Evolutionary conservation across 2,797 vertebrate species (phyloP).

Genomic region (Phoebastria nigripes): DNA sequence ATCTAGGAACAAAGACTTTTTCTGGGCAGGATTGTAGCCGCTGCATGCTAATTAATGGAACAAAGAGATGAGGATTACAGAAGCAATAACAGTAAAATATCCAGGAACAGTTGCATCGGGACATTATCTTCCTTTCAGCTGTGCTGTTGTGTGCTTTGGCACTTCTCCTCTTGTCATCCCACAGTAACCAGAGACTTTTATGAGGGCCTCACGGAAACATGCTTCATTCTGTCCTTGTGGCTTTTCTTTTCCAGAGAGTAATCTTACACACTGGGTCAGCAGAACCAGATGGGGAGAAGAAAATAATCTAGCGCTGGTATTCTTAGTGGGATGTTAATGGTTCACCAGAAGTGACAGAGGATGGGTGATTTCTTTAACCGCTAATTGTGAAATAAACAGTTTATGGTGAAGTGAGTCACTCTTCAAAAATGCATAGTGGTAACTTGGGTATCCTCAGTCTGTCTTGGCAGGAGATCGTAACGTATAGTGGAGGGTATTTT

Average conservation of each 20-base stretch:
- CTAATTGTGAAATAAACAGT: not conserved
- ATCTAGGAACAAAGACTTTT: slow-evolving; percentile 12
- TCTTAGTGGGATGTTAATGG: not conserved
- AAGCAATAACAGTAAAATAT: slow-evolving; percentile 29
- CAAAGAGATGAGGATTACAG: slow-evolving; percentile 18
- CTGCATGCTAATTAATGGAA: not conserved
- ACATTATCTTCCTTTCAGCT: not conserved
- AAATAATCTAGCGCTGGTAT: not conserved
- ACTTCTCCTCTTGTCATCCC: not conserved
- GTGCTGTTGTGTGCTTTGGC: slow-evolving; percentile 16
- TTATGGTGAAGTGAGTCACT: not conserved
- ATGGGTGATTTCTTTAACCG: not conserved
- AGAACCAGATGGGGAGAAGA: not conserved
- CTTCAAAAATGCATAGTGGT: not conserved
- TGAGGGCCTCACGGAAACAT: not conserved
- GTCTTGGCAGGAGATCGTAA: not conserved
- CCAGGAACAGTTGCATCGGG: not conserved
- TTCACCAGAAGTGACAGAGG: not conserved
- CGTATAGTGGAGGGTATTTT: not conserved
- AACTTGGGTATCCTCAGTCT: not conserved
- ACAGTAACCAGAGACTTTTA: not conserved
- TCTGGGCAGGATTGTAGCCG: not conserved
- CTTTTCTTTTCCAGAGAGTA: not conserved
- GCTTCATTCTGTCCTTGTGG: not conserved
- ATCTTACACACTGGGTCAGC: not conserved